A percentile compares a stretch with the other conserved stretches of the same genome.
phyloP scores from a whole-genome alignment of 64 coral and sea anemone genomes.

The Pachyseris speciosa region DNA sequence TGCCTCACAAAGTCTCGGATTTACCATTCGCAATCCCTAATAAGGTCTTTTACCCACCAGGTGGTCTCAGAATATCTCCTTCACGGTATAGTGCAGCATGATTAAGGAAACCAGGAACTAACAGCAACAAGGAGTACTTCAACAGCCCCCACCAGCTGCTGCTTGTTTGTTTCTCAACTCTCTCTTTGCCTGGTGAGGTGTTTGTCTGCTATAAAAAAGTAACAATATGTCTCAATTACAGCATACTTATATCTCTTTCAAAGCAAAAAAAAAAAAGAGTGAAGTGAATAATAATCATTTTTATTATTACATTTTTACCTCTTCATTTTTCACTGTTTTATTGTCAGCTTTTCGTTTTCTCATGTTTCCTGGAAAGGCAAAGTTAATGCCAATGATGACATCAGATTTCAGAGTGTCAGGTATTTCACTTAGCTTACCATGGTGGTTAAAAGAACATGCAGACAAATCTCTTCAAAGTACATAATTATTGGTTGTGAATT shows the following conservation, averaged over 20 bases:
- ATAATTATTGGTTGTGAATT: no score
- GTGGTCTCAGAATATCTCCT: constrained; percentile 26
- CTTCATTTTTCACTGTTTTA: neutral
- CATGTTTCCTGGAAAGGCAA: neutral
- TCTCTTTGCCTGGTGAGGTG: neutral
- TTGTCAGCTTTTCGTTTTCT: neutral
- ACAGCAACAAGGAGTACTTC: constrained; percentile 66
- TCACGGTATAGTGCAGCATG: constrained; percentile 70
- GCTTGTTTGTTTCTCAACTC: neutral
- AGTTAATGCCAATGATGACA: neutral
- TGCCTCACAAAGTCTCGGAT: no score
- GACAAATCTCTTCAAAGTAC: no score
- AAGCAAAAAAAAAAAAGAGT: no score
- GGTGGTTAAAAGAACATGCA: no score
- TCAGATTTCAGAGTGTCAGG: no score
- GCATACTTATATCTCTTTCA: no score
- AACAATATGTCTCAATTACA: neutral
- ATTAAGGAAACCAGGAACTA: constrained; percentile 78
- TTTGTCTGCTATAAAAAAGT: neutral
- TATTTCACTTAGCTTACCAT: no score
- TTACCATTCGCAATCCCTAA: no score
- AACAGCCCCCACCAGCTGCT: constrained; percentile 32
- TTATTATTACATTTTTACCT: no score
- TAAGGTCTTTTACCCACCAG: neutral
- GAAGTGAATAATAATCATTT: no score